These are phyloP conservation scores for Ptilorrhoa leucosticta DNA, from an alignment of 2,113 vertebrate species.

Conservation along the genomic window DNA sequence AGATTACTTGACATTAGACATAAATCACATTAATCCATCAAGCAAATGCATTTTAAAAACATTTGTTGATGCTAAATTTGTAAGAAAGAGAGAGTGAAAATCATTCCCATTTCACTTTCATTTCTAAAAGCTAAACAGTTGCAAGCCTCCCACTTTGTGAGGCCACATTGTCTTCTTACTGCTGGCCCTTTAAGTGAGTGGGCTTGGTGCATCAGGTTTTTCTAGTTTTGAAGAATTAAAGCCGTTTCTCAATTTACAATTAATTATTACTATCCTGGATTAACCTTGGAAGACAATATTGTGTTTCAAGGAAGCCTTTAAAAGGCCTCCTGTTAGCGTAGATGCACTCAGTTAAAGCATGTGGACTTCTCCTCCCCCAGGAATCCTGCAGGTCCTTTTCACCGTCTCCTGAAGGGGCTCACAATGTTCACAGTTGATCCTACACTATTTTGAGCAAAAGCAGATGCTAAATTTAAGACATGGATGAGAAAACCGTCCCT, in stretches of 20 bases:
- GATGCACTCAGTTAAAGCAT: background rate
- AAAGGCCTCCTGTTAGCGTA: conserved; percentile 33
- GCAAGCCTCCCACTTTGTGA: conserved; percentile 22
- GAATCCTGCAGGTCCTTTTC: background rate
- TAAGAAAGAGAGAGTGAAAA: conserved; percentile 8
- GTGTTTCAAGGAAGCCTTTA: conserved; percentile 67
- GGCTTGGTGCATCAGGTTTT: conserved; percentile 75
- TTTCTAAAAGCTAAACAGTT: conserved; percentile 28
- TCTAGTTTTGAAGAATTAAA: conserved; percentile 80
- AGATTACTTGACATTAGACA: conserved; percentile 65
- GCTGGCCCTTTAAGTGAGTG: conserved; percentile 62
- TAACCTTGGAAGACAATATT: conserved; percentile 69
- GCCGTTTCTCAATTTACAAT: conserved; percentile 87
- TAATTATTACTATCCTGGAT: conserved; percentile 81
- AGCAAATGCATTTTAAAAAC: conserved; percentile 14
- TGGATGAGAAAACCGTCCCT: background rate
- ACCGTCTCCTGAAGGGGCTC: background rate
- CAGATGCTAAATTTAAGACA: background rate
- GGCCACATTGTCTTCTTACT: conserved; percentile 57
- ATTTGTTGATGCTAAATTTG: background rate
- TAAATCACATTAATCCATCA: background rate
- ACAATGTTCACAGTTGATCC: background rate
- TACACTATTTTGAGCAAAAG: conserved; percentile 16
- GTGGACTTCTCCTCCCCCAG: background rate
- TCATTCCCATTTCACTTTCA: conserved; percentile 4